Percentiles rank a stretch among this genome's conserved stretches.
Conservation (phyloP, 2,797 vertebrate species). For the Clamator glandarius region DNA sequence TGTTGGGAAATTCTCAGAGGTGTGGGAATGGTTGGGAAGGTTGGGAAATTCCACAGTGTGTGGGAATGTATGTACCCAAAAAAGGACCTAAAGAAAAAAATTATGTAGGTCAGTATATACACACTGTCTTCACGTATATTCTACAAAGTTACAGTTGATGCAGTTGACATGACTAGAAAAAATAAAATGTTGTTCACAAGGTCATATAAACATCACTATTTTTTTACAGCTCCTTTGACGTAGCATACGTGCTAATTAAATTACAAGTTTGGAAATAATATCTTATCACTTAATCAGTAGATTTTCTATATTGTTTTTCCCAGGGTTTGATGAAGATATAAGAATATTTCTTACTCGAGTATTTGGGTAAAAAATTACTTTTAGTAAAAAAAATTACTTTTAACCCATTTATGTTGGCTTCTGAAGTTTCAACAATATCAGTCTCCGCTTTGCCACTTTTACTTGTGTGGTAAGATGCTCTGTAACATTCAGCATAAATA, state of each 20-base stretch:
- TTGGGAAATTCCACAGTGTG: slow-evolving; percentile 8
- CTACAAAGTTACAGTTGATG: not conserved
- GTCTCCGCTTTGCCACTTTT: not conserved
- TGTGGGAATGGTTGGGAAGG: too few relatives aligned
- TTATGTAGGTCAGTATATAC: not conserved
- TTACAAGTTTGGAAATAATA: not conserved
- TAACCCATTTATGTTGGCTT: not conserved
- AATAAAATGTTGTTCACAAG: not conserved
- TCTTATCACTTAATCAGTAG: not conserved
- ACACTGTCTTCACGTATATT: not conserved
- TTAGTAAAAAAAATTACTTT: not conserved
- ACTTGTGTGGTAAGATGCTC: not conserved
- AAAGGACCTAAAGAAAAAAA: not conserved
- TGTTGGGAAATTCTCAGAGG: slow-evolving; percentile 28
- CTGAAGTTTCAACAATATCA: not conserved
- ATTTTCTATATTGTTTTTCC: not conserved
- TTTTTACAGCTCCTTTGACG: not conserved
- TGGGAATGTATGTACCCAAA: not conserved
- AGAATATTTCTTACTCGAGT: not conserved
- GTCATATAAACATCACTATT: not conserved
- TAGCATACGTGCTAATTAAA: not conserved
- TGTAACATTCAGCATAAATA: not conserved
- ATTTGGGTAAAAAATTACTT: not conserved
- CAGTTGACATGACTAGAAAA: not conserved
- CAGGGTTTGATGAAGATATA: not conserved